These are phyloP conservation scores for Amphipoea lucens DNA, from an alignment of 2,888 invertebrate species.

Conservation along the genomic window DNA sequence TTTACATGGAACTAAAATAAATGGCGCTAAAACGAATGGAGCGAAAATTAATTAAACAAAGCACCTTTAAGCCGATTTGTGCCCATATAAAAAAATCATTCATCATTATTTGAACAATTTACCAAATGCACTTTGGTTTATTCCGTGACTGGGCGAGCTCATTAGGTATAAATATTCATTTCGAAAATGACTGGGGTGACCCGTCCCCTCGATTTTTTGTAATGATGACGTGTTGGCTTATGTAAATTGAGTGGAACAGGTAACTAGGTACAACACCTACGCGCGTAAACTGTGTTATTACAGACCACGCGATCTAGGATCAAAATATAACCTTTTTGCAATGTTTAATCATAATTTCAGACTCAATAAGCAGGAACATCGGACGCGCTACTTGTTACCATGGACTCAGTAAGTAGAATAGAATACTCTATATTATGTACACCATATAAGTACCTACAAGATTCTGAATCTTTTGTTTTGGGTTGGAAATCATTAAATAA, in stretches of 20 bases:
- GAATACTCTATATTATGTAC: no score
- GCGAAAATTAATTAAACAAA: constrained; percentile 59
- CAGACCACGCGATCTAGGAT: constrained; percentile 11
- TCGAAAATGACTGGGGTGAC: constrained; percentile 46
- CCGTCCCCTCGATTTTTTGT: constrained; percentile 56
- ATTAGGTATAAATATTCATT: constrained; percentile 62
- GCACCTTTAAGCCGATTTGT: constrained; percentile 57
- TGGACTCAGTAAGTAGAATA: no score
- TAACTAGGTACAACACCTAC: constrained; percentile 43
- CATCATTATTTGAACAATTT: constrained; percentile 61
- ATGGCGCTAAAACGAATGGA: no score
- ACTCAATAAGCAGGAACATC: neutral
- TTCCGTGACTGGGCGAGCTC: constrained; percentile 31
- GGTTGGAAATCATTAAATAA: no score
- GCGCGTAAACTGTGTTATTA: constrained; percentile 55
- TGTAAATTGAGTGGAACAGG: constrained; percentile 56
- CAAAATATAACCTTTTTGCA: constrained; percentile 24
- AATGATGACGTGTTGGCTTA: constrained; percentile 59
- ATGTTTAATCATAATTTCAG: neutral
- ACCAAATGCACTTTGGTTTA: constrained; percentile 62
- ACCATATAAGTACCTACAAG: no score
- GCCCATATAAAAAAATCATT: constrained; percentile 57
- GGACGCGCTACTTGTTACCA: no score
- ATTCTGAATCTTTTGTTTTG: no score
- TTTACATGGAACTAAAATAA: neutral